A percentile compares a stretch with the other conserved stretches of the same genome.
phyloP scores from a whole-genome alignment of 2,797 vertebrate species.

The Knipowitschia caucasica region DNA sequence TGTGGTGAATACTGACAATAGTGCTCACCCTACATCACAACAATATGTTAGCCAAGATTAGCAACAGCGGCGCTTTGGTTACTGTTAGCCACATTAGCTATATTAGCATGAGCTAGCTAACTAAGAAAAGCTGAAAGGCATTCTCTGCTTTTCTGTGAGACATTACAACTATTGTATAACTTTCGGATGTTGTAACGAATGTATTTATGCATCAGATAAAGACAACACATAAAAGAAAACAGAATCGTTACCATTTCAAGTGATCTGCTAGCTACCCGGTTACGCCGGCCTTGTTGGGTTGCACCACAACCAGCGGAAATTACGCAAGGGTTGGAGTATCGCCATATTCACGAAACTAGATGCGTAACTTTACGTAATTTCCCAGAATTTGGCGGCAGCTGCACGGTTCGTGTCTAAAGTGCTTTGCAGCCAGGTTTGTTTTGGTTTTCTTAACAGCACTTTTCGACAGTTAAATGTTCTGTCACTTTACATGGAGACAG shows the following conservation, averaged over 20 bases:
- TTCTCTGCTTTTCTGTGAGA: background rate
- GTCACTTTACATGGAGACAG: slow-evolving; percentile 25
- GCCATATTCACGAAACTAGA: slow-evolving; percentile 22
- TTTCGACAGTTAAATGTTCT: background rate
- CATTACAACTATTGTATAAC: background rate
- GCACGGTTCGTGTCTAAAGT: background rate
- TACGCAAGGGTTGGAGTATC: slow-evolving; percentile 30
- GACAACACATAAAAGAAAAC: background rate
- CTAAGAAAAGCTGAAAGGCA: slow-evolving; percentile 27
- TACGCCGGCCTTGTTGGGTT: slow-evolving; percentile 60
- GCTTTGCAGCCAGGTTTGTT: background rate
- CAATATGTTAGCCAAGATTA: slow-evolving; percentile 35
- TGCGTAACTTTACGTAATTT: slow-evolving; percentile 30
- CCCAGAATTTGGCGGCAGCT: slow-evolving; percentile 70
- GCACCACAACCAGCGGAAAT: slow-evolving; percentile 51
- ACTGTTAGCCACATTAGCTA: slow-evolving; percentile 37
- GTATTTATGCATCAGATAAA: background rate
- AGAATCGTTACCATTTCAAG: slow-evolving; percentile 66
- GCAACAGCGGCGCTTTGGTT: slow-evolving; percentile 22
- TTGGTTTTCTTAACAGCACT: background rate
- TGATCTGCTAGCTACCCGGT: slow-evolving; percentile 65
- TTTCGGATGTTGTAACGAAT: rapidly evolving
- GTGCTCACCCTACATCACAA: slow-evolving; percentile 19
- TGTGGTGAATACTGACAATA: background rate
- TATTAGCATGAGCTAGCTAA: slow-evolving; percentile 40